Conservation (phyloP, 2,797 vertebrate genomes). For the Liparis tanakae region DNA sequence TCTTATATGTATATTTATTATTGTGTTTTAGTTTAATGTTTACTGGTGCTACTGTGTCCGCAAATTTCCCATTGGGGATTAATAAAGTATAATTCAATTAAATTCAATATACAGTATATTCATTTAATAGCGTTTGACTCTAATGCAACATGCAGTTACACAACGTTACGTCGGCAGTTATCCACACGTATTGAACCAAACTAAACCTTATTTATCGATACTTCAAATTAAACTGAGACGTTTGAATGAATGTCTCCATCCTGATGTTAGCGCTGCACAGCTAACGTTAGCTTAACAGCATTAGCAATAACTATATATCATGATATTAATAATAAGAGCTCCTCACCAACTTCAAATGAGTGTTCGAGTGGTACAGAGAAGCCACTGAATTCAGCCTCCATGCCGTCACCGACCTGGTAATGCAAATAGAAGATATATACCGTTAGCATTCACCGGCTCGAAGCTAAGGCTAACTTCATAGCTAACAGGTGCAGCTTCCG, state of each 20-base stretch:
- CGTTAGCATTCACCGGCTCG: slow-evolving; percentile 18
- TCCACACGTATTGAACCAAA: background rate
- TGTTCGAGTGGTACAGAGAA: slow-evolving; percentile 89
- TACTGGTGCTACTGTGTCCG: too few species aligned
- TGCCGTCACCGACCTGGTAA: slow-evolving; percentile 79
- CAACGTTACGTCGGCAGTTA: background rate
- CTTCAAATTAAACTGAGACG: background rate
- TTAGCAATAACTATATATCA: background rate
- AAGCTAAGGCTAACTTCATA: slow-evolving; percentile 49
- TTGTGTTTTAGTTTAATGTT: too few species aligned
- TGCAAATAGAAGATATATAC: slow-evolving; percentile 18
- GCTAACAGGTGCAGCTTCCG: slow-evolving; percentile 32
- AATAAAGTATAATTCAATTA: too few species aligned
- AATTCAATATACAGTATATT: too few species aligned
- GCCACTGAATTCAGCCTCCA: slow-evolving; percentile 86
- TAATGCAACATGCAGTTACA: background rate
- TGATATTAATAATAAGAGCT: background rate
- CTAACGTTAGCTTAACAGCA: slow-evolving; percentile 9
- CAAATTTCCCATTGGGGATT: too few species aligned
- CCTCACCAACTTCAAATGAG: slow-evolving; percentile 92
- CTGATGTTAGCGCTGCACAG: background rate
- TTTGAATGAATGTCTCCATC: background rate
- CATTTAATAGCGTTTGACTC: background rate
- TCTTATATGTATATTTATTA: too few species aligned
- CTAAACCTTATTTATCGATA: background rate